These are phyloP conservation scores for Amyelois transitella DNA, from an alignment of 1,140 invertebrate genomes.

Conservation along the genomic window DNA sequence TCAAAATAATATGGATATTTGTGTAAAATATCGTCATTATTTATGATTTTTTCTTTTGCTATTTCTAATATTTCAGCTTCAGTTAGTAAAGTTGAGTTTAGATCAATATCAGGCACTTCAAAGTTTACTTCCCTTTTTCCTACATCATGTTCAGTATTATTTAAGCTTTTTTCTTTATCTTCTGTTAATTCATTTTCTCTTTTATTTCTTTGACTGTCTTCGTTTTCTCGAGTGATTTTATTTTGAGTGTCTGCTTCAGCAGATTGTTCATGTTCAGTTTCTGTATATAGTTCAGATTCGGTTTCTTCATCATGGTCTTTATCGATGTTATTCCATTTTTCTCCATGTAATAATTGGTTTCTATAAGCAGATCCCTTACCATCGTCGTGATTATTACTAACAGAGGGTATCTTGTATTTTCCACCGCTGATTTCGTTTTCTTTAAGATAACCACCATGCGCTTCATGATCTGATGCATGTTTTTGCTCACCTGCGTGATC, in stretches of 20 bases:
- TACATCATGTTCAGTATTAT: constrained; percentile 31
- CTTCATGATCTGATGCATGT: constrained; percentile 76
- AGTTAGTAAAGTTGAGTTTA: constrained; percentile 39
- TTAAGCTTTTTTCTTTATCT: neutral
- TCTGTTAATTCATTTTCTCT: constrained; percentile 4
- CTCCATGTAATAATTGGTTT: constrained; percentile 38
- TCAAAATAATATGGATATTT: constrained; percentile 75
- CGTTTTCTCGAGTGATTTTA: neutral
- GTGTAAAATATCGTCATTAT: constrained; percentile 21
- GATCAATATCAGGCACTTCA: constrained; percentile 40
- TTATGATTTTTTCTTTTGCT: constrained; percentile 24
- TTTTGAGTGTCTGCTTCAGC: constrained; percentile 7
- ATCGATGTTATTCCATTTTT: constrained; percentile 55
- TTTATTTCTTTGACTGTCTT: constrained; percentile 9
- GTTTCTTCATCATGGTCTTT: constrained; percentile 44
- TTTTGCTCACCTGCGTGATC: constrained; percentile 84
- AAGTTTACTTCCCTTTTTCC: constrained; percentile 38
- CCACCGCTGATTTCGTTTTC: constrained; percentile 55
- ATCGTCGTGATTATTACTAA: constrained; percentile 40
- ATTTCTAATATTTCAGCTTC: constrained; percentile 34
- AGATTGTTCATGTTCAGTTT: constrained; percentile 34
- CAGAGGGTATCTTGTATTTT: constrained; percentile 54
- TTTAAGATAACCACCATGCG: constrained; percentile 60
- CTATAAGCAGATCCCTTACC: constrained; percentile 38
- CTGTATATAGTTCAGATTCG: constrained; percentile 49